Base-by-base conservation (phyloP, 2,797 vertebrate species). In the Paratrypauchen microcephalus region DNA sequence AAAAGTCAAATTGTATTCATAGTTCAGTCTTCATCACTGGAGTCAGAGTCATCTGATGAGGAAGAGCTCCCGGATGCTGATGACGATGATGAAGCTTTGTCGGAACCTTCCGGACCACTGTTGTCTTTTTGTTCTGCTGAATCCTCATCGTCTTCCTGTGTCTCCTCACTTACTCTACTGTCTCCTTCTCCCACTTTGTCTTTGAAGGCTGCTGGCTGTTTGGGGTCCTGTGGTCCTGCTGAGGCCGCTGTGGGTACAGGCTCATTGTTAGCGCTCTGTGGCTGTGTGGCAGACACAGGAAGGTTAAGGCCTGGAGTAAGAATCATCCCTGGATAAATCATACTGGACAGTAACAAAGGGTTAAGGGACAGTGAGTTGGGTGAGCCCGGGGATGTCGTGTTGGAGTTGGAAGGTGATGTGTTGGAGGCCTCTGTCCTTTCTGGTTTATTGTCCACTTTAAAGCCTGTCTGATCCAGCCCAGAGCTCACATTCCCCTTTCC, bases 271-370 rank as follows among this genome's bases (percentile, higher is more conserved):
- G 94, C 93, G 91, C 87, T 94, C 93, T 96, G 96, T 75, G 92
- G 94, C 93, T 96, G 95, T 90, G 95, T 85, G 91, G 95, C 87
- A 92, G 95, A 95, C 93, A 94, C 93, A 88, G 96, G 96, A 92
- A 97, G 95, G 95, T 99, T 99, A 98, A 99, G 98, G 97, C 98
- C 96, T 97, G 97, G 96, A 94, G 96, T 97, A 95, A 98, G 96
- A 92, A 98, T 96, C 97, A 98, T 98, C 96, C 98, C 97, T 97
- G 98, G 98, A 91, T 99, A 99, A 92, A 98, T 94, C 95, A 99
- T 97, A 92, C 96, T 96, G 90, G 97, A 97, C 82, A 98, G 94
- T 86, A 99, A 94, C 82, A 99, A 93, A 76, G 98, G 97, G 95
- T 98, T 98, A 90, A 98, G 94, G 91, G 96, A 94, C 86, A 98